Percentiles rank a stretch among this genome's conserved stretches.
phyloP scores from a whole-genome alignment of 1,140 invertebrate genomes.

The Metaphire vulgaris region DNA sequence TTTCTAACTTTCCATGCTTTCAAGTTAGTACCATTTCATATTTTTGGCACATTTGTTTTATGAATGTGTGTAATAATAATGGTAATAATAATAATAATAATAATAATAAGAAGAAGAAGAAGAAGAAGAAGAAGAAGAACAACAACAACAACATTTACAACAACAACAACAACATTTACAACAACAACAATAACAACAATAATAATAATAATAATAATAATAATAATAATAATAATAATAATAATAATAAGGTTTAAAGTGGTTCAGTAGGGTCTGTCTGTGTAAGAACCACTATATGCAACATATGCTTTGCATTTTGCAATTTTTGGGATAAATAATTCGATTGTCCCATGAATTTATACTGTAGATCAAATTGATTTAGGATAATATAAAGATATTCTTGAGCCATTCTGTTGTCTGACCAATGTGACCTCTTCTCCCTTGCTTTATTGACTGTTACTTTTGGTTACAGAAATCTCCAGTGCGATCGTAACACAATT shows the following conservation, averaged over 20 bases:
- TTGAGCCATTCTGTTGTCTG: not conserved
- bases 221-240: no score
- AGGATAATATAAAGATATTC: no score
- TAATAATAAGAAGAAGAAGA: not conserved
- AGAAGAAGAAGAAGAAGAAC: no score
- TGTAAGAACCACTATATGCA: no score
- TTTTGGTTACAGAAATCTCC: slow-evolving; percentile 55
- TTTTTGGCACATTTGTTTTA: not conserved
- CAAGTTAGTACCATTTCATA: slow-evolving; percentile 52
- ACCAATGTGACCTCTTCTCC: not conserved
- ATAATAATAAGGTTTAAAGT: no score
- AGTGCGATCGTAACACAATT: slow-evolving; percentile 67
- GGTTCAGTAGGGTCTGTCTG: no score
- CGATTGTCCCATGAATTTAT: no score
- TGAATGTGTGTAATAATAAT: not conserved
- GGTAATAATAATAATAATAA: not conserved
- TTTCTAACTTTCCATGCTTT: slow-evolving; percentile 77
- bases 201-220: no score
- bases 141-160: no score
- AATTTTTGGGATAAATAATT: not conserved
- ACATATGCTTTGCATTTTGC: not conserved
- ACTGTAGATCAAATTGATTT: no score
- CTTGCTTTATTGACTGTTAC: not conserved
- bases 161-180: no score
- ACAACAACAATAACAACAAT: no score